A percentile compares a stretch with the other conserved stretches of the same genome.
phyloP scores from a whole-genome alignment of 1,140 invertebrate species.

The Neodiprion virginianus region DNA sequence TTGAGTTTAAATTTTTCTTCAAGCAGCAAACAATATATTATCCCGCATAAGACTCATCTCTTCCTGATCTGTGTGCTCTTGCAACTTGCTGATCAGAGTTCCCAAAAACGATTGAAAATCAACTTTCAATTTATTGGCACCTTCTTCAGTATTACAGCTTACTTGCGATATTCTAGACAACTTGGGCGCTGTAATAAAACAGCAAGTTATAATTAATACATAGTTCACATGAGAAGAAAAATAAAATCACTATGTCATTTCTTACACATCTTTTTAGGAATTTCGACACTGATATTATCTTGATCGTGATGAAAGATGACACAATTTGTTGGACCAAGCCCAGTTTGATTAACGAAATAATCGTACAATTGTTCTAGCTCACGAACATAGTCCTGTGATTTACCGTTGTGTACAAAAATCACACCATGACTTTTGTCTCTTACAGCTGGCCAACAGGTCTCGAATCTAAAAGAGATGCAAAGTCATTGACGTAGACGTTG shows the following conservation, averaged over 20 bases:
- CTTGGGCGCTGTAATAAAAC: conserved; percentile 65
- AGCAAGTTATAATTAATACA: conserved; percentile 17
- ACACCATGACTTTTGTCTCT: conserved; percentile 73
- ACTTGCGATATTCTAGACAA: conserved; percentile 72
- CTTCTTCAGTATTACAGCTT: conserved; percentile 70
- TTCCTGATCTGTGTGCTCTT: conserved; percentile 63
- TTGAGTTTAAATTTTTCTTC: not conserved
- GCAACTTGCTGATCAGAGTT: conserved; percentile 64
- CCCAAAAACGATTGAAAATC: conserved; percentile 72
- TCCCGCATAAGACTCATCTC: conserved; percentile 59
- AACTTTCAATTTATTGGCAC: conserved; percentile 67
- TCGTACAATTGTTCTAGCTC: conserved; percentile 77
- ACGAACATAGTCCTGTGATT: conserved; percentile 63
- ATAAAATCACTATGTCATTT: conserved; percentile 25
- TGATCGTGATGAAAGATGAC: conserved; percentile 66
- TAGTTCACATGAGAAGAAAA: conserved; percentile 7
- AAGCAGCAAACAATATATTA: conserved; percentile 36
- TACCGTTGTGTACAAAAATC: conserved; percentile 77
- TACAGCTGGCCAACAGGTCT: conserved; percentile 80
- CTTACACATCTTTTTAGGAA: conserved; percentile 46
- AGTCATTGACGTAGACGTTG: not conserved
- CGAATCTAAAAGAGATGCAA: conserved; percentile 64
- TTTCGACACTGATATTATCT: conserved; percentile 52
- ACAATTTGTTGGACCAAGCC: conserved; percentile 64
- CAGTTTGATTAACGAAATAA: conserved; percentile 72